phyloP scores from a whole-genome alignment of 1,140 invertebrate genomes.

The Planococcus citri region DNA sequence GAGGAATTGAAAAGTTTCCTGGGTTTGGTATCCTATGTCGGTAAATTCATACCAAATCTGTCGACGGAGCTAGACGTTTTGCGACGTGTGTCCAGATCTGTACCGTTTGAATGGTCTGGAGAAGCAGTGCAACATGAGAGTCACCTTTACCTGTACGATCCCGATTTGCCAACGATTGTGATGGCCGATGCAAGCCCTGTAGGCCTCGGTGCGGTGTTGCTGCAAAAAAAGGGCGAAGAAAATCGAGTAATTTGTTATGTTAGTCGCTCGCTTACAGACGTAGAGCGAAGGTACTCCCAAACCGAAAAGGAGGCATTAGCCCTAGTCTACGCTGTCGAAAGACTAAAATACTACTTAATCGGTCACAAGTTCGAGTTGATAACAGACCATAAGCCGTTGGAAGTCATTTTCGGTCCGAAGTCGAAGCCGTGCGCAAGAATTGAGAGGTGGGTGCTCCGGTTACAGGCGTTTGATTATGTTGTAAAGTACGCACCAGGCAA shows the following conservation, averaged over 20 bases:
- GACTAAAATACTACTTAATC: conserved; percentile 32
- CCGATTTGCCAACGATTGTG: not conserved
- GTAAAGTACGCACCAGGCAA: conserved; percentile 20
- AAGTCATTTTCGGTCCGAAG: conserved; percentile 24
- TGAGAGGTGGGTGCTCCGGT: conserved; percentile 23
- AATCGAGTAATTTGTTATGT: conserved; percentile 22
- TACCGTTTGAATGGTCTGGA: not conserved
- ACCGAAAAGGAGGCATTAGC: conserved; percentile 38
- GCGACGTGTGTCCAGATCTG: not conserved
- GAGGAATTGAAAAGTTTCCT: not conserved
- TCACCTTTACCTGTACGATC: not conserved
- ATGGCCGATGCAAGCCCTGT: not conserved
- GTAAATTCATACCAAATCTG: not conserved
- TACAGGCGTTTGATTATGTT: conserved; percentile 8
- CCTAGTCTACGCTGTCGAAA: conserved; percentile 33
- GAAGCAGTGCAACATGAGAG: not conserved
- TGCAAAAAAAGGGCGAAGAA: not conserved
- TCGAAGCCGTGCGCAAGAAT: conserved; percentile 28
- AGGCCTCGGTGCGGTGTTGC: not conserved
- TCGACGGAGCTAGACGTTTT: not conserved
- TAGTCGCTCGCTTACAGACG: conserved; percentile 26
- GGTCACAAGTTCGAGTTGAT: conserved; percentile 21
- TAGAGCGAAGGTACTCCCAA: conserved; percentile 32
- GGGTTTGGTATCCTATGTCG: not conserved
- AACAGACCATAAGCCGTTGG: conserved; percentile 21